Conservation (phyloP, 2,797 vertebrate genomes). For the Arrhamphus sclerolepis region DNA sequence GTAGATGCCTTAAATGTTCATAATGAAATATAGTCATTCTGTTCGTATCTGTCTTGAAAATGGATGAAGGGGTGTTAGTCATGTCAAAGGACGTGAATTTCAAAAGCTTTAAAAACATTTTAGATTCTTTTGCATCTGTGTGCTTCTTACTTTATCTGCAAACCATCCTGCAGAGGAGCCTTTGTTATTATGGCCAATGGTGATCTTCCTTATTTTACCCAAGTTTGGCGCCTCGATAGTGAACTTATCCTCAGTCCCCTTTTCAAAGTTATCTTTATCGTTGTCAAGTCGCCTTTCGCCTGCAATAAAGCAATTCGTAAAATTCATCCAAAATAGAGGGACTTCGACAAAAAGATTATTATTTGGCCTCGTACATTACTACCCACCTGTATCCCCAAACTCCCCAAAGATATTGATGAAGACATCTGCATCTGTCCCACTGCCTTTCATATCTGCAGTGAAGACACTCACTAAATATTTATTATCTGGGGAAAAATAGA, state of each 20-base stretch:
- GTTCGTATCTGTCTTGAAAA: too few relatives aligned
- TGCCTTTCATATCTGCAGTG: conserved; percentile 89
- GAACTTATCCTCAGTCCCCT: conserved; percentile 93
- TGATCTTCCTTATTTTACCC: conserved; percentile 91
- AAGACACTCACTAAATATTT: conserved; percentile 91
- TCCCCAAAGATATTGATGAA: conserved; percentile 97
- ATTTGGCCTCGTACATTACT: neutral
- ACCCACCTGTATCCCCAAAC: conserved; percentile 91
- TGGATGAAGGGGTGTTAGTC: too few relatives aligned
- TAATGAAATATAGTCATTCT: too few relatives aligned
- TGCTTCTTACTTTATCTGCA: conserved; percentile 85
- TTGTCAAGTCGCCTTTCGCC: conserved; percentile 91
- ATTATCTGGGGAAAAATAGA: conserved; percentile 83
- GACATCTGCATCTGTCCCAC: conserved; percentile 95
- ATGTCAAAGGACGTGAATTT: neutral
- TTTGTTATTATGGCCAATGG: conserved; percentile 95
- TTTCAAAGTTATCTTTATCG: conserved; percentile 95
- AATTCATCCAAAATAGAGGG: neutral
- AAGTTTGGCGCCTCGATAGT: conserved; percentile 90
- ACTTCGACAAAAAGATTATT: neutral
- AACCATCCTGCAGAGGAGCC: conserved; percentile 96
- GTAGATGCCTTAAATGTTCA: neutral
- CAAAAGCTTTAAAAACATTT: too few relatives aligned
- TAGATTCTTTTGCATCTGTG: neutral
- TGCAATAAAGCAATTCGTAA: conserved; percentile 52